Evolutionary conservation across 2,797 vertebrate genomes (phyloP).

Genomic region (Simalia tracyae): DNA sequence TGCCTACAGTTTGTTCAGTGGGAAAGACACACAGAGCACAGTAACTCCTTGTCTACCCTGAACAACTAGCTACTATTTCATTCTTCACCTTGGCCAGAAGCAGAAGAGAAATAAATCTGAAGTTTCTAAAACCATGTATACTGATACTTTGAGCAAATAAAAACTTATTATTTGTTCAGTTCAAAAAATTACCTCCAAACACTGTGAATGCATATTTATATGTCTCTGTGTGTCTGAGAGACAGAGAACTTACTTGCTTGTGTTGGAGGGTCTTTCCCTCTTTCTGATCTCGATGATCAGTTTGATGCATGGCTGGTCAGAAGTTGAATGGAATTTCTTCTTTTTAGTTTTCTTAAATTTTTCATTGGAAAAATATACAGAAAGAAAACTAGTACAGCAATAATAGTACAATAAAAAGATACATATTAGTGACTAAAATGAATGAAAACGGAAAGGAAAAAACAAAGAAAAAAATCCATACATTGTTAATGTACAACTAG

Average conservation of each 20-base stretch:
- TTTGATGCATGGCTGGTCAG: not conserved
- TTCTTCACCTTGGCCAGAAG: conserved; percentile 48
- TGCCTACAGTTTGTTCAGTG: conserved; percentile 51
- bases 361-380: not conserved
- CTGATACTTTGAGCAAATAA: conserved; percentile 32
- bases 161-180: conserved; percentile 5
- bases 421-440: not conserved
- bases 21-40: conserved; percentile 58
- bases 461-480: not conserved
- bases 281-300: not conserved
- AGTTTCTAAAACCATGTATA: conserved; percentile 45
- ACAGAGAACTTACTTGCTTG: not conserved
- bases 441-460: not conserved
- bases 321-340: not conserved
- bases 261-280: too few species aligned
- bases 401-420: not conserved
- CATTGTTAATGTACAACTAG: not conserved
- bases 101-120: conserved; percentile 30
- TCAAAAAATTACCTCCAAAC: not conserved
- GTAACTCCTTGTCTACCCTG: conserved; percentile 59
- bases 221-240: not conserved
- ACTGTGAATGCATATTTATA: not conserved
- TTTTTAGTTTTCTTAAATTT: not conserved
- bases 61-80: conserved; percentile 55
- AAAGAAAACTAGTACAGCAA: not conserved